phyloP scores from a whole-genome alignment of 2,888 invertebrate genomes.

The Agriotes lineatus region DNA sequence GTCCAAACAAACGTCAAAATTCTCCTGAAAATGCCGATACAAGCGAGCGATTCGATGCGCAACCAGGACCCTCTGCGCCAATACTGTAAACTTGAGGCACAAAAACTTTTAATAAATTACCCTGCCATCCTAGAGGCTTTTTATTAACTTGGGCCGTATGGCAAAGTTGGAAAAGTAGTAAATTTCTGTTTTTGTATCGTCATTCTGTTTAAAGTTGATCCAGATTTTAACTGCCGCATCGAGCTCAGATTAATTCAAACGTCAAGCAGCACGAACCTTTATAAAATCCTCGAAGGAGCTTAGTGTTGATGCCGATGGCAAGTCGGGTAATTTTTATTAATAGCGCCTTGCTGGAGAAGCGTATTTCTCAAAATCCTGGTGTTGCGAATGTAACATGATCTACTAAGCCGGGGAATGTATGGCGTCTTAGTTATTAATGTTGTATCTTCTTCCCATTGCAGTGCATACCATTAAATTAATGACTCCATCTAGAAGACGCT shows the following conservation, averaged over 20 bases:
- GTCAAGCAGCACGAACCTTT: not conserved
- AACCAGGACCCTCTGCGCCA: too few relatives aligned
- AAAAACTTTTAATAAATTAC: too few relatives aligned
- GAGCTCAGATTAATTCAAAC: not conserved
- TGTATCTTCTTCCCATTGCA: conserved; percentile 20
- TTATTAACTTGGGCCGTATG: too few relatives aligned
- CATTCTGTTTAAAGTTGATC: too few relatives aligned
- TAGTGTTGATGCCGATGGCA: not conserved
- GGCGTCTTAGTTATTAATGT: conserved; percentile 27
- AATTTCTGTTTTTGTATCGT: too few relatives aligned
- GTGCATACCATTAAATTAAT: conserved; percentile 35
- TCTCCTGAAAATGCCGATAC: too few relatives aligned
- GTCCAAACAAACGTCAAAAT: too few relatives aligned
- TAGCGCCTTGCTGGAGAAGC: not conserved
- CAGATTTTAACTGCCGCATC: not conserved
- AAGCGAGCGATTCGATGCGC: too few relatives aligned
- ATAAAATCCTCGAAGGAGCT: not conserved
- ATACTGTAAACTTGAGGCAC: too few relatives aligned
- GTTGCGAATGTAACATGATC: conserved; percentile 4
- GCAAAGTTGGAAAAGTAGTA: too few relatives aligned
- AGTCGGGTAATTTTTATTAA: not conserved
- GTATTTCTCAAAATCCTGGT: conserved; percentile 6
- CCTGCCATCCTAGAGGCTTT: too few relatives aligned
- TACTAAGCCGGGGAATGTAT: conserved; percentile 19
- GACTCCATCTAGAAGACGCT: conserved; percentile 16